phyloP scores from a whole-genome alignment of 2,113 vertebrate genomes.

The Talpa occidentalis region DNA sequence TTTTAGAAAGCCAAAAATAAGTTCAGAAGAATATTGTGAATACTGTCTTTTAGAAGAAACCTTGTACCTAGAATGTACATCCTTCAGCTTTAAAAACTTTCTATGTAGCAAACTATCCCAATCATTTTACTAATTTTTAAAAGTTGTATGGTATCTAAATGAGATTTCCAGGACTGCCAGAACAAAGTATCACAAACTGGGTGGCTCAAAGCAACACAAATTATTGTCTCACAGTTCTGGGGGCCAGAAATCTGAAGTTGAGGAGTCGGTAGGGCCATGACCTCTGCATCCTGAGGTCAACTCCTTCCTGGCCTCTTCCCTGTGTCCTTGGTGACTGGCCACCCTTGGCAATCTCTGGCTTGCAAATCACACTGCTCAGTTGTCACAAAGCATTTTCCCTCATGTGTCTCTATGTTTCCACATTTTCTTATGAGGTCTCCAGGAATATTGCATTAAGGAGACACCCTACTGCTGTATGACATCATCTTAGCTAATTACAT shows the following conservation, averaged over 20 bases:
- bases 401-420: not conserved
- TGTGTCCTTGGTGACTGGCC: not conserved
- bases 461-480: not conserved
- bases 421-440: not conserved
- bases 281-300: not conserved
- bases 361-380: not conserved
- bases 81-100: conserved; percentile 18
- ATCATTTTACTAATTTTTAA: not conserved
- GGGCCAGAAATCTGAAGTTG: not conserved
- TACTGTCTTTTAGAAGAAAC: not conserved
- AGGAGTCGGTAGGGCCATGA: rapidly evolving
- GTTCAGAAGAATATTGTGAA: conserved; percentile 5
- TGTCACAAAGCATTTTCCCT: not conserved
- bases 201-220: not conserved
- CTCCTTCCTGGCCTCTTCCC: not conserved
- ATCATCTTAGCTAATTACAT: not conserved
- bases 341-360: rapidly evolving
- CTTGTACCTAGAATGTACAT: not conserved
- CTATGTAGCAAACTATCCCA: not conserved
- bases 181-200: not conserved
- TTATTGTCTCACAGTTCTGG: not conserved
- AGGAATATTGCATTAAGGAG: not conserved
- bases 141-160: not conserved
- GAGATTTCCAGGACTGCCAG: not conserved
- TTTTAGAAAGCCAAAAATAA: not conserved